Base-by-base conservation (phyloP, 2,888 invertebrate species). In the Himalopsyche tibetana region DNA sequence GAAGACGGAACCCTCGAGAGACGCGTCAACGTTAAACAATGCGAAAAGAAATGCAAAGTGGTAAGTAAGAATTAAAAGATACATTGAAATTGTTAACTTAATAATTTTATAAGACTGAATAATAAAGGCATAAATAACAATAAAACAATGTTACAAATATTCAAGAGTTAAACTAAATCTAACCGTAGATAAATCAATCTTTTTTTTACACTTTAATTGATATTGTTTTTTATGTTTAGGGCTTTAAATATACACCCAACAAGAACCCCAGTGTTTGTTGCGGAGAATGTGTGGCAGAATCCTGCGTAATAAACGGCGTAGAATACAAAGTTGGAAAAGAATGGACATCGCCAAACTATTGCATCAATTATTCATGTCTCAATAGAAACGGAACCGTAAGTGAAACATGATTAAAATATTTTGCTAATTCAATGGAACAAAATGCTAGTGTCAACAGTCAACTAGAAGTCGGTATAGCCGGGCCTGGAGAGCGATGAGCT, bases 331-430 rank as follows among this genome's bases (percentile, higher is more conserved):
- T 94, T 28, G 94, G 94, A 0, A 92, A 93, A 80, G 91, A 91
- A 79, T 96, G 96, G 96, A 91, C 91, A 0, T 95, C 95, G 0
- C 83, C 90, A 0, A 95, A 96, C 91, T 92, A 92, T 89, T 96
- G 96, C 90, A 94, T 94, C 9, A 94, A 93, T 88, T 95, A 93
- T 89, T 92, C 93, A 0, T 96, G 96, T 89, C 91, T 93, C 4
- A 90, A 92, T 15, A 89, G 91, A 15, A 92, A 94, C 84, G 94
- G 93, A 86, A 92, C 92, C 55, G 94, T 94, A 85, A 91, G 92
- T 90, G 74, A 38, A 82, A 15, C 12, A 51, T 15, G 8, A 63
- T 19, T 63, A 8, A 63, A 63, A 19, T 63, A 63, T 1, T 63
- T 38, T 55, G 36, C 3, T 15, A 15, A 15, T 51, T 3, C 4